These are phyloP conservation scores for Volucella inflata DNA, from an alignment of 2,888 invertebrate species.

Conservation along the genomic window DNA sequence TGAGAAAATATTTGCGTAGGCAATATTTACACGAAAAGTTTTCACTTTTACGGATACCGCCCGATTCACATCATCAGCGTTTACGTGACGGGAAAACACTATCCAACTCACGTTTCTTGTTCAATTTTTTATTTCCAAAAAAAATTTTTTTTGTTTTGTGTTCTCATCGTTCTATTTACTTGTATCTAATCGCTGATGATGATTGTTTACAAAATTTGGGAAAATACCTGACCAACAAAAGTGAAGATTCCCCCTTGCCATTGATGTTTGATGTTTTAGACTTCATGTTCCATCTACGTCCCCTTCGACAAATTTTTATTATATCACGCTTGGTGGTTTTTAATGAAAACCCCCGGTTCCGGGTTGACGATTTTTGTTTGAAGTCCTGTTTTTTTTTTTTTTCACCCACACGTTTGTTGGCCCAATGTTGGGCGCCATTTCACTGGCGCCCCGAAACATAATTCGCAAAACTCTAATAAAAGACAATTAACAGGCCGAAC, in stretches of 20 bases:
- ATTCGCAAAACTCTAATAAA: slow-evolving; percentile 52
- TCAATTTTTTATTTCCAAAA: slow-evolving; percentile 39
- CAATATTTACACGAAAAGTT: slow-evolving; percentile 71
- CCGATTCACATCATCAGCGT: slow-evolving; percentile 32
- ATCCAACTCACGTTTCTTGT: slow-evolving; percentile 66
- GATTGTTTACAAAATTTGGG: slow-evolving; percentile 62
- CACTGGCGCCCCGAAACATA: slow-evolving; percentile 13
- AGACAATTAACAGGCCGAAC: slow-evolving; percentile 38
- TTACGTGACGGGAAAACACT: slow-evolving; percentile 65
- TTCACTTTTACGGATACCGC: slow-evolving; percentile 5
- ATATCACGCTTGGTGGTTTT: slow-evolving; percentile 40
- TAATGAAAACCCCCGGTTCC: slow-evolving; percentile 33
- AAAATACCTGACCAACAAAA: slow-evolving; percentile 44
- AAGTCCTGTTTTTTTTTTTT: background rate
- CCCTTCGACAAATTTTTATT: slow-evolving; percentile 42
- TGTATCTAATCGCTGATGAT: slow-evolving; percentile 64
- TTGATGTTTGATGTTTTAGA: slow-evolving; percentile 51
- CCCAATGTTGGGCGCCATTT: slow-evolving; percentile 25
- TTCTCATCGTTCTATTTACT: slow-evolving; percentile 23
- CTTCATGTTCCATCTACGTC: background rate
- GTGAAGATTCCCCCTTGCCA: background rate
- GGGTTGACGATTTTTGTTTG: background rate
- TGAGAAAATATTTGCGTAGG: slow-evolving; percentile 70
- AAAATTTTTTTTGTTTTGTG: slow-evolving; percentile 1
- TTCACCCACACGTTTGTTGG: no score